Evolutionary conservation across 2,888 invertebrate genomes (phyloP).

Genomic region (Aricia artaxerxes): DNA sequence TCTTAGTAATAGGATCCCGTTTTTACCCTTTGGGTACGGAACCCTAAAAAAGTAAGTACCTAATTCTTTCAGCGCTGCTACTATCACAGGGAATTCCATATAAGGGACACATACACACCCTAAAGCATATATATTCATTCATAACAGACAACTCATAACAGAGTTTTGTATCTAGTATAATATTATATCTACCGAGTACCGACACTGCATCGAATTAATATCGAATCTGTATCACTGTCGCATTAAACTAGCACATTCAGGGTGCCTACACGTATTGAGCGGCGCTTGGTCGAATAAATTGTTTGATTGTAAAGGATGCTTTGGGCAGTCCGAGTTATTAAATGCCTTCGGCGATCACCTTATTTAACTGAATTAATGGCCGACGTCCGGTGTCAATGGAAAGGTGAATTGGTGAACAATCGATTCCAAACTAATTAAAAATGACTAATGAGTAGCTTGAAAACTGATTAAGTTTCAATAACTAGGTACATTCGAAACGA

Average conservation of each 20-base stretch:
- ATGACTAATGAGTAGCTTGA: slow-evolving; percentile 33
- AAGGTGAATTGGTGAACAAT: background rate
- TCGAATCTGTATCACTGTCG: background rate
- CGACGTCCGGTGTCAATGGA: slow-evolving; percentile 9
- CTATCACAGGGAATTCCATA: too few species aligned
- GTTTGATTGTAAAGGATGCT: slow-evolving; percentile 74
- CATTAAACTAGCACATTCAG: background rate
- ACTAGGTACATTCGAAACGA: background rate
- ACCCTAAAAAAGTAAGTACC: too few species aligned
- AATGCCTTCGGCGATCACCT: slow-evolving; percentile 38
- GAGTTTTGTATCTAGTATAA: background rate
- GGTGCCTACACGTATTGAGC: background rate
- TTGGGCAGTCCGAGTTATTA: slow-evolving; percentile 56
- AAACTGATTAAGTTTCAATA: background rate
- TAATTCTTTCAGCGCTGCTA: too few species aligned
- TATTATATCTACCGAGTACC: background rate
- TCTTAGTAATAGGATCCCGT: too few species aligned
- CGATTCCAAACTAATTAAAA: slow-evolving; percentile 37
- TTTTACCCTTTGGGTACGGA: too few species aligned
- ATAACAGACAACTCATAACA: too few species aligned
- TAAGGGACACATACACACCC: too few species aligned
- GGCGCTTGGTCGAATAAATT: slow-evolving; percentile 56
- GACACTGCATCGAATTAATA: background rate
- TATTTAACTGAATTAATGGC: slow-evolving; percentile 32
- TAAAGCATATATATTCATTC: too few species aligned